Evolutionary conservation across 2,113 vertebrate genomes (phyloP).

Genomic region (Pogona vitticeps): DNA sequence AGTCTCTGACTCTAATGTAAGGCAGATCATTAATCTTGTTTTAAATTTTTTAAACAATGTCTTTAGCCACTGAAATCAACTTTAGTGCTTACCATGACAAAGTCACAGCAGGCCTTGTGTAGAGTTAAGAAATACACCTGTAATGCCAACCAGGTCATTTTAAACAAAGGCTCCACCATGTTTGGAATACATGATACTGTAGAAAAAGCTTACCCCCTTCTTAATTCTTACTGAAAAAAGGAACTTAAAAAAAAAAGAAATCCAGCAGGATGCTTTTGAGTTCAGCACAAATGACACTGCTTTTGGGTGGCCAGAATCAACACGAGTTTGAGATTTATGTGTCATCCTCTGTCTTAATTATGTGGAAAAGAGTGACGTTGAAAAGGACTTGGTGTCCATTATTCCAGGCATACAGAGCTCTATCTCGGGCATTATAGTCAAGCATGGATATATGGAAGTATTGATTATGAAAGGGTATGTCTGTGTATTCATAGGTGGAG

Average conservation of each 20-base stretch:
- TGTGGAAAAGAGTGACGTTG: conserved; percentile 96
- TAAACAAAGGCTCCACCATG: conserved; percentile 58
- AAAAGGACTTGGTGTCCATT: conserved; percentile 98
- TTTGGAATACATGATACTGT: conserved; percentile 63
- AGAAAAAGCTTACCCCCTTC: conserved; percentile 64
- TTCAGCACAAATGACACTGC: conserved; percentile 69
- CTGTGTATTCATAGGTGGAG: conserved; percentile 94
- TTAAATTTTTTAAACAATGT: conserved; percentile 68
- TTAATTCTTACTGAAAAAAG: conserved; percentile 47
- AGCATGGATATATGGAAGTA: conserved; percentile 99
- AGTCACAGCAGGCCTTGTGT: conserved; percentile 54
- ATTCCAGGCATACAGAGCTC: conserved; percentile 98
- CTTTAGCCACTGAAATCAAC: conserved; percentile 68
- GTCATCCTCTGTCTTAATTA: conserved; percentile 97
- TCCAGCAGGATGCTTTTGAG: conserved; percentile 48
- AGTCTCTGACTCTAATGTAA: conserved; percentile 79
- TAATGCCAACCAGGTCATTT: conserved; percentile 55
- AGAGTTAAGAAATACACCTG: conserved; percentile 61
- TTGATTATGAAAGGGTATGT: conserved; percentile 98
- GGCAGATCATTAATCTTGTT: conserved; percentile 77
- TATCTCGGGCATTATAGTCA: conserved; percentile 95
- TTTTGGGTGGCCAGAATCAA: conserved; percentile 45
- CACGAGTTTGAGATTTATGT: conserved; percentile 75
- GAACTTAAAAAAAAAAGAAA: conserved; percentile 54
- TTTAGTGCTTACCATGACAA: conserved; percentile 74